Percentiles rank a stretch among this genome's conserved stretches.
These are phyloP conservation scores for Nothobranchius furzeri DNA, from an alignment of 2,113 vertebrate genomes.

Conservation along the genomic window DNA sequence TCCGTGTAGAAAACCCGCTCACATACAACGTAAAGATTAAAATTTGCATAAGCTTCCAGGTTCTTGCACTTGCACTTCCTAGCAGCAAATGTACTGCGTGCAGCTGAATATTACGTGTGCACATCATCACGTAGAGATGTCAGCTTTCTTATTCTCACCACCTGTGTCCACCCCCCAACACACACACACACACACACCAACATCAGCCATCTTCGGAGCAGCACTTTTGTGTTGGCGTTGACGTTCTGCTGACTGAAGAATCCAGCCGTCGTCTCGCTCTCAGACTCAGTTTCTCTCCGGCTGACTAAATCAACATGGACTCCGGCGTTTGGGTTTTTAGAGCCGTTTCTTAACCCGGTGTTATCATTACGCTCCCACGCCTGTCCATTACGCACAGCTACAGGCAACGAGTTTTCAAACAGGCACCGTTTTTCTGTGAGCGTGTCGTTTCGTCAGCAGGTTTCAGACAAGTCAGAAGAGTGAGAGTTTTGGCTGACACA, in stretches of 20 bases:
- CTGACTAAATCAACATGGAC: slow-evolving; percentile 14
- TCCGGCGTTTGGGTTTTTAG: background rate
- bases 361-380: background rate
- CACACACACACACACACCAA: background rate
- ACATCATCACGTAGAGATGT: background rate
- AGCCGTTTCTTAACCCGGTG: background rate
- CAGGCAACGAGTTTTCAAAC: background rate
- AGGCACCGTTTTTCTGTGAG: slow-evolving; percentile 1
- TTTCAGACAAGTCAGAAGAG: slow-evolving; percentile 22
- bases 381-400: background rate
- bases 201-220: background rate
- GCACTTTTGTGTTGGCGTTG: background rate
- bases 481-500: slow-evolving; percentile 5
- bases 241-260: slow-evolving; percentile 10
- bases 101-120: background rate
- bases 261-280: background rate
- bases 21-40: background rate
- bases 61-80: background rate
- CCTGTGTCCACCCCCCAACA: background rate
- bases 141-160: slow-evolving; percentile 16
- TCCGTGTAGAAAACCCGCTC: background rate
- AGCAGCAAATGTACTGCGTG: slow-evolving; percentile 1
- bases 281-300: background rate
- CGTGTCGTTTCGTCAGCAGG: slow-evolving; percentile 6
- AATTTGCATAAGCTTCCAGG: slow-evolving; percentile 4